Percentiles rank a stretch among this genome's conserved stretches.
Conservation (phyloP, 2,797 vertebrate genomes). For the Varecia variegata region DNA sequence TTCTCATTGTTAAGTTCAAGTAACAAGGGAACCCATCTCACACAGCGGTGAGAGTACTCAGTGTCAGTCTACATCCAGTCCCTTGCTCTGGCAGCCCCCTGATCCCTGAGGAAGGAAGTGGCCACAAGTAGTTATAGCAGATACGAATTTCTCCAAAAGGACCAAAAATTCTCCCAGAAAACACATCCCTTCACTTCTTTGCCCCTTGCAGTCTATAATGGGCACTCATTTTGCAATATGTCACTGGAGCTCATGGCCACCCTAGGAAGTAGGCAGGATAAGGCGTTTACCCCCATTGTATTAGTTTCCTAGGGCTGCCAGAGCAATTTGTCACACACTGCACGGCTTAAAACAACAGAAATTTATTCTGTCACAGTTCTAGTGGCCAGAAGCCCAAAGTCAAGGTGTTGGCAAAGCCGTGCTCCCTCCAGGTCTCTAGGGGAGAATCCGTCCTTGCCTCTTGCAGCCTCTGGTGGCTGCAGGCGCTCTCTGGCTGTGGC, state of each 20-base stretch:
- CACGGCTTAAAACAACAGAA: not conserved
- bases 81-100: not conserved
- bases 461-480: not conserved
- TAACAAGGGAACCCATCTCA: not conserved
- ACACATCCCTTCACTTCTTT: not conserved
- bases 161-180: not conserved
- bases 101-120: not conserved
- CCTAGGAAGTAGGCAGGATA: too few species aligned
- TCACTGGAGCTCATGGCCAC: not conserved
- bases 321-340: not conserved
- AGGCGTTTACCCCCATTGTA: not conserved
- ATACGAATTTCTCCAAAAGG: not conserved
- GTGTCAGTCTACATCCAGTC: not conserved
- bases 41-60: not conserved
- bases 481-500: not conserved
- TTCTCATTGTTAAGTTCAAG: not conserved
- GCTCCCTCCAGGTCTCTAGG: fast-evolving
- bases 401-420: fast-evolving
- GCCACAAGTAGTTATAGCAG: not conserved
- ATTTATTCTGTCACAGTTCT: not conserved
- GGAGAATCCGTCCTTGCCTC: not conserved
- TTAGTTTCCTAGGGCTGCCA: not conserved
- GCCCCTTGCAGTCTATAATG: too few species aligned
- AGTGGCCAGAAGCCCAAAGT: not conserved
- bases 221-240: not conserved